Conservation (phyloP, 2,797 vertebrate species). For the Leontocebus nigricollis region DNA sequence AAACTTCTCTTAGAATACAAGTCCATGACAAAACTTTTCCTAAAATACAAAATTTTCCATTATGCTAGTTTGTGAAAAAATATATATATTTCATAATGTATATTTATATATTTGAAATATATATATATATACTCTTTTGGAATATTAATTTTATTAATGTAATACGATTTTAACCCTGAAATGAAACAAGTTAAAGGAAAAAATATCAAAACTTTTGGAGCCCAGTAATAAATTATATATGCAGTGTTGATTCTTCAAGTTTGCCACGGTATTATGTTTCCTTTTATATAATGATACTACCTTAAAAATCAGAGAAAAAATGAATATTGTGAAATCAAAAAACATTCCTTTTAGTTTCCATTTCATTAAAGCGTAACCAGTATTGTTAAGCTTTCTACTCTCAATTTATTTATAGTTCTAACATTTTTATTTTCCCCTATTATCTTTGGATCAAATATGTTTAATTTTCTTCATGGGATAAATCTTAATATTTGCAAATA, state of each 20-base stretch:
- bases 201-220: background rate
- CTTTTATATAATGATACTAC: background rate
- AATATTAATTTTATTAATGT: background rate
- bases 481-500: background rate
- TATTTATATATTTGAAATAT: background rate
- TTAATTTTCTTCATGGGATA: background rate
- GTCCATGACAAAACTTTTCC: background rate
- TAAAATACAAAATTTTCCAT: background rate
- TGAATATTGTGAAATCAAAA: background rate
- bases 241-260: background rate
- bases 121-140: background rate
- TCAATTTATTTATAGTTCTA: background rate
- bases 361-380: background rate
- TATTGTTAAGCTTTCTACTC: background rate
- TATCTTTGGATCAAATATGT: background rate
- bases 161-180: background rate
- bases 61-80: background rate
- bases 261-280: background rate
- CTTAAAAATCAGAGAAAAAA: background rate
- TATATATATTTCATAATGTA: background rate
- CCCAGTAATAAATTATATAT: background rate
- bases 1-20: background rate
- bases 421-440: background rate
- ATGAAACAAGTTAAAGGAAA: slow-evolving; percentile 19
- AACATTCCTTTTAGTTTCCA: background rate